Conservation (phyloP, 2,888 invertebrate genomes). For the Tricholauxania praeusta region DNA sequence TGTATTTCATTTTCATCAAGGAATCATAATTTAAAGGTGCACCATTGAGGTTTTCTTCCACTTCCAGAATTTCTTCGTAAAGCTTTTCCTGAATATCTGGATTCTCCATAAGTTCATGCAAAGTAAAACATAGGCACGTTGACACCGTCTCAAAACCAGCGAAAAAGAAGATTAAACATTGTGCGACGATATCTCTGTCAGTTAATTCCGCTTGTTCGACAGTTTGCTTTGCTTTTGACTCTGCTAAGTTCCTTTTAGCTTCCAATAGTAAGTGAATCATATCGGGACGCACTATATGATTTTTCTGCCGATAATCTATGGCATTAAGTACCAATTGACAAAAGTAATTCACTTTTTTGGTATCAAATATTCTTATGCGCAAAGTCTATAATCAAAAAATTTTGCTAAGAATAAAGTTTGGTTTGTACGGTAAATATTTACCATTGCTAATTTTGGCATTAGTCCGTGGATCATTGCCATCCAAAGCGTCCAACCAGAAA, state of each 20-base stretch:
- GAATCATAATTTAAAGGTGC: constrained; percentile 70
- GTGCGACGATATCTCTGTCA: constrained; percentile 71
- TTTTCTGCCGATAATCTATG: constrained; percentile 65
- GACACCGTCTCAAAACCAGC: constrained; percentile 71
- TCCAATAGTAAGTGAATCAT: constrained; percentile 73
- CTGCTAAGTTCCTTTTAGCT: constrained; percentile 58
- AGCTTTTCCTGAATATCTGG: constrained; percentile 71
- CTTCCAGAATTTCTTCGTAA: constrained; percentile 70
- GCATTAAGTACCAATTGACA: constrained; percentile 62
- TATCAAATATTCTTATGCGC: constrained; percentile 47
- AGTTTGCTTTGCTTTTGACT: constrained; percentile 51
- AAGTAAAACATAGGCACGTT: constrained; percentile 67
- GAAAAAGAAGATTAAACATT: constrained; percentile 71
- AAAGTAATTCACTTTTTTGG: constrained; percentile 60
- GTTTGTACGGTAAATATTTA: constrained; percentile 35
- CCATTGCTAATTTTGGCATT: constrained; percentile 51
- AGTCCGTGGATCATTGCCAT: constrained; percentile 44
- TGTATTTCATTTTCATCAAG: constrained; percentile 71
- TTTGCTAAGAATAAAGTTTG: background rate
- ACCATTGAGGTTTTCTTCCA: constrained; percentile 62
- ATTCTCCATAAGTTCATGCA: constrained; percentile 72
- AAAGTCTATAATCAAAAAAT: background rate
- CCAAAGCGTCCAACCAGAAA: constrained; percentile 48
- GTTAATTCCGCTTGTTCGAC: constrained; percentile 47
- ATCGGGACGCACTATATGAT: constrained; percentile 68